Base-by-base conservation (phyloP, 2,113 vertebrate genomes). In the Hyaena hyaena region DNA sequence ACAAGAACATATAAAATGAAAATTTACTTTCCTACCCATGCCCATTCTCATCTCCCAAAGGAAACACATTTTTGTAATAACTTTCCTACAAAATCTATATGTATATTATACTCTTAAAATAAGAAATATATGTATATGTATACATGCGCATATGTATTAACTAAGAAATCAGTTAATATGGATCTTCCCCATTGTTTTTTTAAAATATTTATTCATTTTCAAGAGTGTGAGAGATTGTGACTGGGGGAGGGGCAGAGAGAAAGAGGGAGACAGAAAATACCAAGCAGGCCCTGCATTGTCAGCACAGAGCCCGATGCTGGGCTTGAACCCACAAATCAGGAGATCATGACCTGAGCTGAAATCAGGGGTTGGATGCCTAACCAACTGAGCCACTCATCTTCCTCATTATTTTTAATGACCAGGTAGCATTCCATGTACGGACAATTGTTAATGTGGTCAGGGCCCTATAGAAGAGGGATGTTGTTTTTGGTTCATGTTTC, bases 401-500 rank as follows among this genome's bases (percentile, higher is more conserved):
- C 31, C 19, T 82, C 79, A n/a, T 65, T 61, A 39, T 73, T 87
- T 92, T 91, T 90, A 93, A 79, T 89, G 53, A 73, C 35, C 28
- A 79, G 58, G 17, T 77, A n/a, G 17, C 87, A 45, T 31, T 93
- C 17, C 7, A 2, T 63, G 15, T 68, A 55, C 33, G 4, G 31
- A 43, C 69, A 21, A 65, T 35, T 43, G 43, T 45, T 45, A 45
- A 53, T 77, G 53, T 76, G 61, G 68, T 87, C n/a, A 63, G 74
- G n/a, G 4, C 26, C 7, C 26, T 88, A 39, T 83, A 45, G 35
- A 85, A 35, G 31, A 53, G 53, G 15, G 11, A 23, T 61, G 11
- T 45, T 73, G 65, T 89, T 63, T 43, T 96, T 83, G 24, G 48
- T 63, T 88, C 33, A 77, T 28, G 88, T 93, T 84, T 85, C 73